Base-by-base conservation (phyloP, 1,140 invertebrate species). In the Bradysia coprophila region DNA sequence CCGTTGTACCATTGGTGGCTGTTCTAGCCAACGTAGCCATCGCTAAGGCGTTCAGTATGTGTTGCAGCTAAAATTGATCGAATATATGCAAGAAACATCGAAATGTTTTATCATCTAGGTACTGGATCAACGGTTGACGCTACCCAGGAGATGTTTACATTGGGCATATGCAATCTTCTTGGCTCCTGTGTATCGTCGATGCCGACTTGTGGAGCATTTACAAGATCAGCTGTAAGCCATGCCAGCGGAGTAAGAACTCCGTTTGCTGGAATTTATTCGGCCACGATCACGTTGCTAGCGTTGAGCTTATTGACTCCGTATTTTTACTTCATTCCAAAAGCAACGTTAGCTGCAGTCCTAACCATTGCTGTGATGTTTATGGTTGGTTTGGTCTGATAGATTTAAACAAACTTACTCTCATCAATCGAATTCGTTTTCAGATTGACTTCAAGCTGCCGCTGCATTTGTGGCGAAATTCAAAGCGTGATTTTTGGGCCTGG, bases 361-460 rank as follows among this genome's bases (percentile, higher is more conserved):
- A 87, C 91, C 38, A 78, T 79, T 31, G 85, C 88, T 6, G 86
- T 92, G 10, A 67, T 90, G 19, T 87, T 85, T 52, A 89, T 91
- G 84, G 79, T 91, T 38, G 55, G 46, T 28, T 16, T n/a, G n/a
- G n/a, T n/a, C n/a, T n/a, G n/a, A n/a, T n/a, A 40, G 13, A 38
- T 18, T 38, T 16, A 21, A 6, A n/a, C 36, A 18, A 38, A 9
- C 15, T 10, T 13, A 28, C 13, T 28, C n/a, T 13, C 18, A 11
- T 28, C 24, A 28, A 28, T 28, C 24, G 13, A 28, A 20, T 23
- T 23, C 28, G 20, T n/a, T 48, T 38, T 41, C 48, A 72, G 69
- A 72, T 87, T 38, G 81, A 87, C 49, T 67, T 75, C 48, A 59
- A 72, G 44, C 71, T 76, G 1, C 62, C 82, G 8, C 60, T 67